These are phyloP conservation scores for Liparis tanakae DNA, from an alignment of 2,797 vertebrate species.

Conservation along the genomic window DNA sequence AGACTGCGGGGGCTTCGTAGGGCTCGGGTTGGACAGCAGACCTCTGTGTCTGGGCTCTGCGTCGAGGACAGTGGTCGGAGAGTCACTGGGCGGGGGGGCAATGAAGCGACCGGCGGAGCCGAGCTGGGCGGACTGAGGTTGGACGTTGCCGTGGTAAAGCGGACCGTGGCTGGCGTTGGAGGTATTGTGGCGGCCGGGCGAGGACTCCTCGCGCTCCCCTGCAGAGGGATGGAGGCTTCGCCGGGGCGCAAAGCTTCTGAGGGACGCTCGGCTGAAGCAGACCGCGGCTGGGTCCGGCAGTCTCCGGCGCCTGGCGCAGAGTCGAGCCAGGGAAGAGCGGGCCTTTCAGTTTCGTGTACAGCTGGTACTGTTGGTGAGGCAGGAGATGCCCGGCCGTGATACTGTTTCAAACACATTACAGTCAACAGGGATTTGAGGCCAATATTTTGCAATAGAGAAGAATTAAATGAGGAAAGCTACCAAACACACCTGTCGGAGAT, in stretches of 20 bases:
- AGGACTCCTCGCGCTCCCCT: constrained; percentile 33
- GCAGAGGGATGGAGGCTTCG: constrained; percentile 40
- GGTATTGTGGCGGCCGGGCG: constrained; percentile 40
- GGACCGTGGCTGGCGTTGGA: constrained; percentile 31
- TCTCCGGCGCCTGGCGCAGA: constrained; percentile 71
- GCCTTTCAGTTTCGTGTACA: constrained; percentile 93
- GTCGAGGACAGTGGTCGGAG: constrained; percentile 37
- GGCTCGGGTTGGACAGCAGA: constrained; percentile 40
- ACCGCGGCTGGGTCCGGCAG: constrained; percentile 82
- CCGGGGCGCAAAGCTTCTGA: constrained; percentile 56
- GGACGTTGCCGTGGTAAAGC: constrained; percentile 41
- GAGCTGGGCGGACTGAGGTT: constrained; percentile 51
- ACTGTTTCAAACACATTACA: constrained; percentile 76
- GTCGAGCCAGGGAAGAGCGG: constrained; percentile 84
- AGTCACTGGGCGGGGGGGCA: constrained; percentile 31
- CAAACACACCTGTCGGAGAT: constrained; percentile 92
- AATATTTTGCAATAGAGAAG: neutral
- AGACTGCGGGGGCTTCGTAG: constrained; percentile 40
- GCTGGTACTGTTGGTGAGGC: constrained; percentile 92
- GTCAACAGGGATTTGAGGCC: neutral
- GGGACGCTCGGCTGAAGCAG: constrained; percentile 40
- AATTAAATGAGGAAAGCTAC: neutral
- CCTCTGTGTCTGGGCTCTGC: constrained; percentile 43
- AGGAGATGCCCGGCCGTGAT: constrained; percentile 93
- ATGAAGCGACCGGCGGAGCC: constrained; percentile 30